These are phyloP conservation scores for Lepidonotus clava DNA, from an alignment of 2,888 invertebrate genomes.

Conservation along the genomic window DNA sequence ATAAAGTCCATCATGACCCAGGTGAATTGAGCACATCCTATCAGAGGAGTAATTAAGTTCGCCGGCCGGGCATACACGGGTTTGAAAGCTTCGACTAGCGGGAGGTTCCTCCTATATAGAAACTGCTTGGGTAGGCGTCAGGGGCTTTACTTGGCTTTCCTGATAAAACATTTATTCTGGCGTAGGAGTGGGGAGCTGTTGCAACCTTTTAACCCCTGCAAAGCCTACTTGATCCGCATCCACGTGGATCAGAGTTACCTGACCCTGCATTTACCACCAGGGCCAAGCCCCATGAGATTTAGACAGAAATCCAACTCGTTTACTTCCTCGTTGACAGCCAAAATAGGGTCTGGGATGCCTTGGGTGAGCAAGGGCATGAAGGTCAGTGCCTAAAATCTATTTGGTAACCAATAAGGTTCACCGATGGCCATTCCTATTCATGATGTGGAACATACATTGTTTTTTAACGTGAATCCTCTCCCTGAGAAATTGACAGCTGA, in stretches of 20 bases:
- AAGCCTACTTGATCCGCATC: neutral
- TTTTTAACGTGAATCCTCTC: no score
- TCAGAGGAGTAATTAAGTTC: neutral
- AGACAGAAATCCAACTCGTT: neutral
- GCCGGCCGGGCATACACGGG: neutral
- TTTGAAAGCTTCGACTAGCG: neutral
- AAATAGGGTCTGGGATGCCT: neutral
- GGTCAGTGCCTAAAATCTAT: no score
- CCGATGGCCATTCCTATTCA: no score
- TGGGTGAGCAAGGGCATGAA: no score
- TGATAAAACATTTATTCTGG: conserved; percentile 3
- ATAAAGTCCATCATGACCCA: neutral
- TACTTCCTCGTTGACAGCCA: neutral
- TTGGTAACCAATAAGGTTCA: no score
- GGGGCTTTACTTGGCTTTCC: neutral
- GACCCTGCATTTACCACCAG: neutral
- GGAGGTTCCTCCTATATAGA: no score
- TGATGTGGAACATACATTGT: no score
- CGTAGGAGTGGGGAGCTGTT: neutral
- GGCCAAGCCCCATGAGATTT: neutral
- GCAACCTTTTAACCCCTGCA: conserved; percentile 1
- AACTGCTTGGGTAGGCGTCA: no score
- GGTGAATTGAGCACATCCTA: neutral
- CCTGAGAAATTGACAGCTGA: no score
- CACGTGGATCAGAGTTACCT: neutral